phyloP scores from a whole-genome alignment of 2,888 invertebrate genomes.

The Lumbricus terrestris region DNA sequence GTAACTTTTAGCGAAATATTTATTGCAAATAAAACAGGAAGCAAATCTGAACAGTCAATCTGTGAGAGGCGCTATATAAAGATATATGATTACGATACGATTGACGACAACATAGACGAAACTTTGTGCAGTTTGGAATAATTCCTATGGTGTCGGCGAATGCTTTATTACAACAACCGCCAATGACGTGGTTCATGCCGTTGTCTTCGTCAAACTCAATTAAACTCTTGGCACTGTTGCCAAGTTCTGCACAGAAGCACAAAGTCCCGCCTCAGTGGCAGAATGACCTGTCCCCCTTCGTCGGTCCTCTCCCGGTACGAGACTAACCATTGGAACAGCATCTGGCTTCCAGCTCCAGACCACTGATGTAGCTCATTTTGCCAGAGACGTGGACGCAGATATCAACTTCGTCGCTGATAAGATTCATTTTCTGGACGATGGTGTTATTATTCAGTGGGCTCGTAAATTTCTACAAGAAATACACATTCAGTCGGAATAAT shows the following conservation, averaged over 20 bases:
- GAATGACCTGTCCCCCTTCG: not conserved
- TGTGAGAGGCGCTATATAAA: no score
- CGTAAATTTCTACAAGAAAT: not conserved
- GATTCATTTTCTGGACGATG: not conserved
- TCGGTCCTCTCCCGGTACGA: not conserved
- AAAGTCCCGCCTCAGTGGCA: not conserved
- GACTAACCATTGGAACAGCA: not conserved
- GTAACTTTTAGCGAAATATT: not conserved
- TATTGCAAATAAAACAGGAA: not conserved
- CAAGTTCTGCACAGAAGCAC: no score
- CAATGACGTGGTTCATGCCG: not conserved
- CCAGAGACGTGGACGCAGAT: not conserved
- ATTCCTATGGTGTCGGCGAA: not conserved
- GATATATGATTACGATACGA: no score
- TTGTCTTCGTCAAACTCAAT: not conserved
- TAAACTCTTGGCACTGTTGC: not conserved
- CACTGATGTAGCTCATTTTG: not conserved
- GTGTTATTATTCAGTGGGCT: not conserved
- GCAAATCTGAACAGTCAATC: no score
- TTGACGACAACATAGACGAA: no score
- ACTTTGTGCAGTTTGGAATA: no score
- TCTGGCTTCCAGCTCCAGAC: not conserved
- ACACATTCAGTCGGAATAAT: not conserved
- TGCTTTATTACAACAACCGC: not conserved
- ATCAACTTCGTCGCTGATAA: not conserved